Evolutionary conservation across 2,797 vertebrate species (phyloP).

Genomic region (Silurus aristotelis): DNA sequence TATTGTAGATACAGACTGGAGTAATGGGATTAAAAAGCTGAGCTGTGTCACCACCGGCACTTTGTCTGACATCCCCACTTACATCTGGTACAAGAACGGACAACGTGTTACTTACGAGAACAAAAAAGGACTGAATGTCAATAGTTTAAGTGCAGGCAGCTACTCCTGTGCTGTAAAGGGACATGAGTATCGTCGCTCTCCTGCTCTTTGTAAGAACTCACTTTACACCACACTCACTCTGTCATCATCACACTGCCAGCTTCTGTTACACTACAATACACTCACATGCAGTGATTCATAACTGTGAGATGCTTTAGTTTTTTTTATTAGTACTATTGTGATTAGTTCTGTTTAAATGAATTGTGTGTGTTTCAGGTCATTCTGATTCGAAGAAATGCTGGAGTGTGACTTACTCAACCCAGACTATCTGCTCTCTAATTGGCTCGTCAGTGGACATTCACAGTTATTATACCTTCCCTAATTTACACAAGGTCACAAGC

Average conservation of each 20-base stretch:
- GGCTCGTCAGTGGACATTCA: rapidly evolving
- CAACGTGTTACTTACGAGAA: background rate
- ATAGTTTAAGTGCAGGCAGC: background rate
- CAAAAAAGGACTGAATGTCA: no score
- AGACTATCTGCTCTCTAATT: conserved; percentile 50
- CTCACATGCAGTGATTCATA: background rate
- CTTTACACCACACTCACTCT: background rate
- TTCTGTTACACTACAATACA: background rate
- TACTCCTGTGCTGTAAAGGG: conserved; percentile 37
- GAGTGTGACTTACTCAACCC: conserved; percentile 46
- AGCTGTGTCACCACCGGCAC: conserved; percentile 33
- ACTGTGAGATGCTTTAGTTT: background rate
- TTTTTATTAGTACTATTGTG: no score
- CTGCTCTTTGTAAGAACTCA: conserved; percentile 31
- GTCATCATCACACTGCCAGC: background rate
- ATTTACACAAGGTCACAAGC: background rate
- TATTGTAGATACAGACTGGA: conserved; percentile 12
- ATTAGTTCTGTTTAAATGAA: background rate
- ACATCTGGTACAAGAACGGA: conserved; percentile 45
- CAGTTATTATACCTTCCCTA: conserved; percentile 28
- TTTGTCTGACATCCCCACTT: conserved; percentile 4
- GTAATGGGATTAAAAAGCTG: background rate
- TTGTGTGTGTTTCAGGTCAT: conserved; percentile 29
- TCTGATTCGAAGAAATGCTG: background rate
- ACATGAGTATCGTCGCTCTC: conserved; percentile 23